Base-by-base conservation (phyloP, 2,888 invertebrate species). In the Amiota mariae region DNA sequence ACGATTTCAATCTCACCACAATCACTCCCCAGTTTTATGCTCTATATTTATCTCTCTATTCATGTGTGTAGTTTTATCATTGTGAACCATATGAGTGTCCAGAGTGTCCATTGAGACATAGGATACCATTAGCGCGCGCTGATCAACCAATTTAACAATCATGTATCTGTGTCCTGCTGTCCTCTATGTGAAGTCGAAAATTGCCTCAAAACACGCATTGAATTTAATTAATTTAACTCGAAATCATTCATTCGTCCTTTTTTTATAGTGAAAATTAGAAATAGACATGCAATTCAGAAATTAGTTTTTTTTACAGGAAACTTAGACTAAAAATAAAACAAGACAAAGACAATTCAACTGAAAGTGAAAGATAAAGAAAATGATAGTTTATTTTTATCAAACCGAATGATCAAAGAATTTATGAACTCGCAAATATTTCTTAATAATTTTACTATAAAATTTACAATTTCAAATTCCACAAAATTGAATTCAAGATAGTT, bases 171-270 rank as follows among this genome's bases (percentile, higher is more conserved):
- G 36, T 36, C 36, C 36, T 36, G 36, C 36, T 36, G 36, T 36
- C 36, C 36, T 36, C 36, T 36, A 36, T 36, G 36, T 36, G 36
- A 36, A 36, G 36, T 36, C 59, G 15, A 79, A 83, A 83, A 83
- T 82, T 85, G 76, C 82, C 76, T 73, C 63, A 49, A 76, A 79
- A 76, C 82, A 83, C 85, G 82, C 82, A 83, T 78, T 77, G 80
- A 78, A 79, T 81, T 83, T 83, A 83, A 83, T 83, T 83, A 83
- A 83, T 85, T 85, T 82, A 85, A 83, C 85, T 83, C 83, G 81
- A 82, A 85, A 83, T 85, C 83, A 84, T 85, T 83, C 79, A 79
- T 80, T 77, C 81, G 78, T 77, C 82, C 79, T 80, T 83, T 83
- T 24, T 81, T 82, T 80, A 79, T 79, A 79, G 36, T 36, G 8